Evolutionary conservation across 2,888 invertebrate species (phyloP).

Genomic region (Sclerodermus sp.): DNA sequence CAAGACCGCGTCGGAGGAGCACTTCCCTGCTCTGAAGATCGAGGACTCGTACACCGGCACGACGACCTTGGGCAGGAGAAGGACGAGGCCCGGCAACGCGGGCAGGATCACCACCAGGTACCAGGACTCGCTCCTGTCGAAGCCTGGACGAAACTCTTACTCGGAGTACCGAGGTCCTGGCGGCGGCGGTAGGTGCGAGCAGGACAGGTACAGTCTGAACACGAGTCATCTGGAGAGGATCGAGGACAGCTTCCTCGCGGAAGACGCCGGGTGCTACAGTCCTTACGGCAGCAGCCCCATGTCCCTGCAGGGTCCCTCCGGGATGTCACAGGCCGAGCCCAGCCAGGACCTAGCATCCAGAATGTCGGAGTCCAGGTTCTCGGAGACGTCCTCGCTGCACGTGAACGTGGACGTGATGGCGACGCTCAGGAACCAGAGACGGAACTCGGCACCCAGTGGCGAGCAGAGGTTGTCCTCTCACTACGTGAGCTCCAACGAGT

Average conservation of each 20-base stretch:
- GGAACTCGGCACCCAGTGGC: slow-evolving; percentile 47
- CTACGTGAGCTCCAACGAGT: slow-evolving; percentile 81
- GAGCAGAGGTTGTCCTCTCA: slow-evolving; percentile 59
- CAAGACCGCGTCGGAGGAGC: slow-evolving; percentile 66
- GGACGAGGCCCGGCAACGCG: slow-evolving; percentile 32
- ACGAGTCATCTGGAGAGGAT: slow-evolving; percentile 38
- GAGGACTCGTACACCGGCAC: slow-evolving; percentile 49
- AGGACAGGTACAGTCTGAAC: slow-evolving; percentile 42
- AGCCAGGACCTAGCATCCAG: slow-evolving; percentile 22
- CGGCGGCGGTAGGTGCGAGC: slow-evolving; percentile 30
- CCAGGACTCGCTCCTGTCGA: slow-evolving; percentile 22
- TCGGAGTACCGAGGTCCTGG: slow-evolving; percentile 35
- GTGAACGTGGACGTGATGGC: slow-evolving; percentile 37
- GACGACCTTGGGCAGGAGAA: slow-evolving; percentile 49
- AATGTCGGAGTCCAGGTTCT: slow-evolving; percentile 31
- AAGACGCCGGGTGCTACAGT: slow-evolving; percentile 31
- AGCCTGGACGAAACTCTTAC: slow-evolving; percentile 42
- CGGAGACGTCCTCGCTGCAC: slow-evolving; percentile 33
- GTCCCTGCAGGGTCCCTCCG: slow-evolving; percentile 21
- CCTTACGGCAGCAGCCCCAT: slow-evolving; percentile 31
- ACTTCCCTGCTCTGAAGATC: slow-evolving; percentile 57
- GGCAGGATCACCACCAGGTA: slow-evolving; percentile 17
- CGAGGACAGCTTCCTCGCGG: slow-evolving; percentile 36
- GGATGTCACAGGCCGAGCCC: slow-evolving; percentile 15
- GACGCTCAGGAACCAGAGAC: slow-evolving; percentile 37